Conservation (phyloP, 2,113 vertebrate genomes). For the Oryzias celebensis region DNA sequence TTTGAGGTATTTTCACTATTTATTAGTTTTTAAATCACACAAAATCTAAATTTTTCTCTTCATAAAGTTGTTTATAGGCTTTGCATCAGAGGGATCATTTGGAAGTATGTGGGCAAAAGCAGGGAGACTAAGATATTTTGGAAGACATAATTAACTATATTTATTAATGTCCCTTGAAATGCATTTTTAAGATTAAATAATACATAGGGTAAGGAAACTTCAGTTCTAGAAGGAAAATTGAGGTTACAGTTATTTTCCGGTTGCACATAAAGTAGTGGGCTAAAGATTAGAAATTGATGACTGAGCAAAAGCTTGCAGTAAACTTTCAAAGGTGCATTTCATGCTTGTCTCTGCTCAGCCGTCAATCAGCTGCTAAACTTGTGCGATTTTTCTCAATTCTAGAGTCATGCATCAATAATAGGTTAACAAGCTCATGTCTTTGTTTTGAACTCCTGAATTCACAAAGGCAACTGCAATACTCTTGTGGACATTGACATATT, state of each 20-base stretch:
- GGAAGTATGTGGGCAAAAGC: slow-evolving; percentile 85
- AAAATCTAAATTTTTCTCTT: slow-evolving; percentile 88
- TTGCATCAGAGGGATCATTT: slow-evolving; percentile 81
- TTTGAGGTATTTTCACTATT: neutral
- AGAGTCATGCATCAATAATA: slow-evolving; percentile 80
- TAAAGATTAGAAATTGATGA: slow-evolving; percentile 98
- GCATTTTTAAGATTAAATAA: slow-evolving; percentile 77
- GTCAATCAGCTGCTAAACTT: slow-evolving; percentile 99
- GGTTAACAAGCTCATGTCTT: slow-evolving; percentile 61
- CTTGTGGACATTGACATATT: no score
- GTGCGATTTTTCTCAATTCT: slow-evolving; percentile 86
- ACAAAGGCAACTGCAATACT: slow-evolving; percentile 7
- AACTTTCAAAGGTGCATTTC: slow-evolving; percentile 84
- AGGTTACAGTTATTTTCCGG: slow-evolving; percentile 77
- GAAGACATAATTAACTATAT: slow-evolving; percentile 89
- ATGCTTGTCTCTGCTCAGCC: slow-evolving; percentile 86
- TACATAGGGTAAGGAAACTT: neutral
- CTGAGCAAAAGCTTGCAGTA: slow-evolving; percentile 94
- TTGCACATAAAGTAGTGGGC: slow-evolving; percentile 80
- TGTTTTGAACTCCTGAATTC: slow-evolving; percentile 48
- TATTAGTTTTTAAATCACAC: slow-evolving; percentile 3
- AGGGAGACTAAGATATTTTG: slow-evolving; percentile 85
- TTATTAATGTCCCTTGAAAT: slow-evolving; percentile 96
- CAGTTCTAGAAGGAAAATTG: slow-evolving; percentile 52
- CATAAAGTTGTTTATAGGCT: slow-evolving; percentile 82